Base-by-base conservation (phyloP, 2,888 invertebrate genomes). In the Zygaena filipendulae region DNA sequence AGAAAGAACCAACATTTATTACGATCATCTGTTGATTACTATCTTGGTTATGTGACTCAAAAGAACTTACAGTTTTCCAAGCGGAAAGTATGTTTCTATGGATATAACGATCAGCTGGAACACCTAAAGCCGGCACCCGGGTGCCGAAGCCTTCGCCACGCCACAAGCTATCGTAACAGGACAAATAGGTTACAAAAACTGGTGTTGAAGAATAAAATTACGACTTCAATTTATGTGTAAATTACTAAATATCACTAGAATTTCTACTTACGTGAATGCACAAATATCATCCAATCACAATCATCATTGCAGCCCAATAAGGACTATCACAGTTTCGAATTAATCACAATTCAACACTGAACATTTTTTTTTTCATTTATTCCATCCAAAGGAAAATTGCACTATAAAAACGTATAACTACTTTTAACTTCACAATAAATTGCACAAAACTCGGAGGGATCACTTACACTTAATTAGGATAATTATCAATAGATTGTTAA, bases 291-390 rank as follows among this genome's bases (percentile, higher is more conserved):
- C 77, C 77, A 75, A 75, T 54, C 63, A 69, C 53, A 52, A 55
- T 55, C 68, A 60, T 67, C 64, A 67, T 72, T 58, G 64, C 64
- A 63, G 68, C 63, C 70, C 70, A 61, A 57, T 59, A 56, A 56
- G 50, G 56, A 66, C 57, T 68, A 66, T 59, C 77, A 75, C 77
- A 69, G 68, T 52, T 62, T 69, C n/a, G n/a, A 75, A 69, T 71
- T 75, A 69, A 72, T 75, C 77, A 77, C 77, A 69, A 74, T 64
- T 71, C 59, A 70, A 71, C 74, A 70, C 68, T 56, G 67, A 74
- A 71, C 70, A 72, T 68, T 71, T 68, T 70, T 55, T 54, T 52
- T 56, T 59, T 59, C 61, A 66, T 70, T 55, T 54, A 53, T 56
- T 59, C 60, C 61, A 66, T 70, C 55, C 59, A 64, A 69, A 58